phyloP scores from a whole-genome alignment of 2,888 invertebrate genomes.

The Tinea semifulvella region DNA sequence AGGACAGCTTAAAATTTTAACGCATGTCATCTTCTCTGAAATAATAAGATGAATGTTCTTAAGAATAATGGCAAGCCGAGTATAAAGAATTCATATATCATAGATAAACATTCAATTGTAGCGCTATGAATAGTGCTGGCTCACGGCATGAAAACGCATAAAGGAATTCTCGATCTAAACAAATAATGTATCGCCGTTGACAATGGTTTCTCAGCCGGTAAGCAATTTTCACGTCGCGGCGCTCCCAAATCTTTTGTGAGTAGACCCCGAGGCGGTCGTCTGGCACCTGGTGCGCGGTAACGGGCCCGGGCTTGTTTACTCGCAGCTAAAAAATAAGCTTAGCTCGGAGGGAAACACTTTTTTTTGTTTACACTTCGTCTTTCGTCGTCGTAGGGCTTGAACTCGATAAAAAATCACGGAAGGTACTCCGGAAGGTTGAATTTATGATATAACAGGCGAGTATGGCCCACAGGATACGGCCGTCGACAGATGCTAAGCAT shows the following conservation, averaged over 20 bases:
- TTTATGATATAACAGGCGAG: constrained; percentile 55
- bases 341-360: constrained; percentile 47
- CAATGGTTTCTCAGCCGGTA: constrained; percentile 32
- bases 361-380: constrained; percentile 58
- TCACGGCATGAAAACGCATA: constrained; percentile 28
- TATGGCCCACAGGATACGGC: constrained; percentile 41
- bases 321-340: constrained; percentile 41
- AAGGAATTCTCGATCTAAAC: constrained; percentile 49
- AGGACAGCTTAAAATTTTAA: constrained; percentile 23
- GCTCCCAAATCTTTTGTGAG: constrained; percentile 60
- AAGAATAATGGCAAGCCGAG: constrained; percentile 31
- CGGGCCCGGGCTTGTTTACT: constrained; percentile 47
- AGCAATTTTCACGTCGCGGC: constrained; percentile 37
- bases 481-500: constrained; percentile 61
- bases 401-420: constrained; percentile 54
- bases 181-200: constrained; percentile 34
- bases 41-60: constrained; percentile 15
- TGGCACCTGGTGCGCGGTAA: constrained; percentile 49
- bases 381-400: constrained; percentile 54
- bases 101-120: constrained; percentile 43
- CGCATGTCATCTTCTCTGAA: constrained; percentile 26
- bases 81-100: constrained; percentile 46
- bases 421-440: constrained; percentile 58
- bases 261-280: constrained; percentile 37
- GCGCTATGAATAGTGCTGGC: constrained; percentile 32